Evolutionary conservation across 2,797 vertebrate genomes (phyloP).

Genomic region (Gobionotothen gibberifrons): DNA sequence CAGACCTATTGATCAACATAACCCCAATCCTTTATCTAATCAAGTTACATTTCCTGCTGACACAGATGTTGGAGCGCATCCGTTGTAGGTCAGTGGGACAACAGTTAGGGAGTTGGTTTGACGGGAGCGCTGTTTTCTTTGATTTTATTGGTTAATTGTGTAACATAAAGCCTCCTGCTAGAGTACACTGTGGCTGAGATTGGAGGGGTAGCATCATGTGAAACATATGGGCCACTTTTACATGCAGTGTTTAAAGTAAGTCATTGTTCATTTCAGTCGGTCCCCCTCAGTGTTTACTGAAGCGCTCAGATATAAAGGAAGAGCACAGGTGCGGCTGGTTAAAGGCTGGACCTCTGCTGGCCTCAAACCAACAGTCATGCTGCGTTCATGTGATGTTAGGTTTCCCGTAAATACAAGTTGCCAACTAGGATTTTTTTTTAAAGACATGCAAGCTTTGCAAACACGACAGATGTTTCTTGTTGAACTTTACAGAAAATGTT

Average conservation of each 20-base stretch:
- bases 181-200: slow-evolving; percentile 6
- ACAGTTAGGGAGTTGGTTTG: slow-evolving; percentile 2
- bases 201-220: slow-evolving; percentile 1
- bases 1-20: not conserved
- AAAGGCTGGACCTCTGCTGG: slow-evolving; percentile 58
- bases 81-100: slow-evolving; percentile 7
- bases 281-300: slow-evolving; percentile 51
- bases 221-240: slow-evolving; percentile 30
- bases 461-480: slow-evolving; percentile 30
- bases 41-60: not conserved
- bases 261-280: slow-evolving; percentile 16
- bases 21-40: not conserved
- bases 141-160: slow-evolving; percentile 30
- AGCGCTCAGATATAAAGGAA: slow-evolving; percentile 49
- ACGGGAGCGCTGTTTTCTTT: not conserved
- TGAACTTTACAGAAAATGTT: not conserved
- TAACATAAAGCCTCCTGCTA: slow-evolving; percentile 23
- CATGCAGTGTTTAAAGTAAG: slow-evolving; percentile 37
- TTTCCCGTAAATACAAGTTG: slow-evolving; percentile 52
- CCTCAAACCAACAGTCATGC: slow-evolving; percentile 49
- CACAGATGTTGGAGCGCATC: slow-evolving; percentile 1
- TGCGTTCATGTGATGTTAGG: slow-evolving; percentile 50
- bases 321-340: slow-evolving; percentile 62
- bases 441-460: slow-evolving; percentile 26
- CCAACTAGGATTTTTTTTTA: slow-evolving; percentile 25